phyloP scores from a whole-genome alignment of 1,140 invertebrate species.

The Fopius arisanus region DNA sequence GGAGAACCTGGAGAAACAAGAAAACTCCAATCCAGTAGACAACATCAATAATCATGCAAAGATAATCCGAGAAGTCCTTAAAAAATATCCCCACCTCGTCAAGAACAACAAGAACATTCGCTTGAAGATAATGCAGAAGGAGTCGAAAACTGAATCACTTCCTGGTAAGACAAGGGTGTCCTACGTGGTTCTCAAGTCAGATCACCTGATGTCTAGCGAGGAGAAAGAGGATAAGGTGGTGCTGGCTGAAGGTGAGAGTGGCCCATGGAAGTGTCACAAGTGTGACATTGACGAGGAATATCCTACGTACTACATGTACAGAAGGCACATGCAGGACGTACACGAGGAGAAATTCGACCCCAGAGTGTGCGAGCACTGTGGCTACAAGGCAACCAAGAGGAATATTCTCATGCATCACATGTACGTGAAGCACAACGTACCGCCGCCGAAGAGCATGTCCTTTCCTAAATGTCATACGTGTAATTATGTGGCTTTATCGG shows the following conservation, averaged over 20 bases:
- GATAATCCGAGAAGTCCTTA: slow-evolving; percentile 85
- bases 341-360: slow-evolving; percentile 83
- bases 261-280: slow-evolving; percentile 63
- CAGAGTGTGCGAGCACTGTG: slow-evolving; percentile 85
- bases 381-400: slow-evolving; percentile 77
- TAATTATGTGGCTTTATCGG: slow-evolving; percentile 76
- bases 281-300: slow-evolving; percentile 72
- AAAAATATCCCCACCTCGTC: slow-evolving; percentile 86
- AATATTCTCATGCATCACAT: slow-evolving; percentile 82
- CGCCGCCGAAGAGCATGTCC: slow-evolving; percentile 73
- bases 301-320: slow-evolving; percentile 78
- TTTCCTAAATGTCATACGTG: slow-evolving; percentile 82
- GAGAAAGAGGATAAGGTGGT: slow-evolving; percentile 42
- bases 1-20: slow-evolving; percentile 58
- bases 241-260: slow-evolving; percentile 50
- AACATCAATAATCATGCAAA: slow-evolving; percentile 77
- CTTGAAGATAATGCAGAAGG: slow-evolving; percentile 80
- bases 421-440: slow-evolving; percentile 80
- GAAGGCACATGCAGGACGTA: slow-evolving; percentile 81
- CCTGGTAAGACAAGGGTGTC: slow-evolving; percentile 62
- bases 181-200: slow-evolving; percentile 66
- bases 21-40: slow-evolving; percentile 63
- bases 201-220: slow-evolving; percentile 54
- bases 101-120: slow-evolving; percentile 88
- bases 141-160: slow-evolving; percentile 53